Evolutionary conservation across 1,140 invertebrate genomes (phyloP).

Genomic region (Frieseomelitta varia): DNA sequence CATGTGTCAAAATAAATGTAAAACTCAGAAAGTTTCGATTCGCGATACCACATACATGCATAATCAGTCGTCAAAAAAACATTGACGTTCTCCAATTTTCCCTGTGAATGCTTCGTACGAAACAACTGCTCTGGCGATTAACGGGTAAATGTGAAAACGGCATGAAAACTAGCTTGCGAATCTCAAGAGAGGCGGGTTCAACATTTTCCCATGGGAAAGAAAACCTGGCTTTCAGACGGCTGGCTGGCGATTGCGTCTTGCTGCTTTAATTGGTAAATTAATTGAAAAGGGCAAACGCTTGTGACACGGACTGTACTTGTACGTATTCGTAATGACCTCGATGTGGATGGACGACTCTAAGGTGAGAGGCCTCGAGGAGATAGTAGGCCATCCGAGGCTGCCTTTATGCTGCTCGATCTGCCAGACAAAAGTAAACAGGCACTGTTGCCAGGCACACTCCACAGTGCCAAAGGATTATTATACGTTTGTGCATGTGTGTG

Average conservation of each 20-base stretch:
- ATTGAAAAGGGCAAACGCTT: constrained; percentile 52
- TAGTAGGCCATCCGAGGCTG: constrained; percentile 78
- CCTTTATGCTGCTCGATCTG: constrained; percentile 64
- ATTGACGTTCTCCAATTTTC: too few relatives aligned
- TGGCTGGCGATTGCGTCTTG: not conserved
- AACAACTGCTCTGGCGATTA: not conserved
- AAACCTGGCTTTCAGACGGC: not conserved
- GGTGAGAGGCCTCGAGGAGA: constrained; percentile 80
- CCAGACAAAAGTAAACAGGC: constrained; percentile 71
- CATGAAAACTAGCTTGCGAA: not conserved
- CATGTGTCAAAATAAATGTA: too few relatives aligned
- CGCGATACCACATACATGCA: too few relatives aligned
- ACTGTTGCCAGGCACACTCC: constrained; percentile 53
- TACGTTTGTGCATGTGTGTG: not conserved
- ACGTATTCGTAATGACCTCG: constrained; percentile 79
- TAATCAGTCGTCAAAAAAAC: too few relatives aligned
- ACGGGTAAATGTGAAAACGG: not conserved
- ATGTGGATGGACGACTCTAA: constrained; percentile 79
- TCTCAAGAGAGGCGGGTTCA: not conserved
- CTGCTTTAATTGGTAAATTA: constrained; percentile 25
- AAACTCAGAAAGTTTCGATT: too few relatives aligned
- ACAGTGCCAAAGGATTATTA: constrained; percentile 45
- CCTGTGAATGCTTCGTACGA: not conserved
- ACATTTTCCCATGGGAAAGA: not conserved
- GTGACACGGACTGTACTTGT: constrained; percentile 59